A percentile compares a stretch with the other conserved stretches of the same genome.
phyloP scores from a whole-genome alignment of 1,140 invertebrate genomes.

The Dendroctonus valens region DNA sequence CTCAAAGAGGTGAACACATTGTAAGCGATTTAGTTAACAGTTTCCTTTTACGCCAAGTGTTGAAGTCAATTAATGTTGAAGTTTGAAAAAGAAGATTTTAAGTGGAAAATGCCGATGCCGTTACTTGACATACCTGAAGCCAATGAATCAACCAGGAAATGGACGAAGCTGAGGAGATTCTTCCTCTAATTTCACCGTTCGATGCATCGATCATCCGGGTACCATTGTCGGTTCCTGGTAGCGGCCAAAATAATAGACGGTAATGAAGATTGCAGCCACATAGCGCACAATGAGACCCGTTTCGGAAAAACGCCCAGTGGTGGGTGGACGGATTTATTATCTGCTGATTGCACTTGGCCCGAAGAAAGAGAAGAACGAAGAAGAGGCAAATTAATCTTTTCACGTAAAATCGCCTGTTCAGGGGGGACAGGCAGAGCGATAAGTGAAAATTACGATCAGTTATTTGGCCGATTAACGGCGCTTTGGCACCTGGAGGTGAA shows the following conservation, averaged over 20 bases:
- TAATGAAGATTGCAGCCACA: constrained; percentile 26
- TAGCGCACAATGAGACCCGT: constrained; percentile 1
- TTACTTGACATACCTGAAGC: too few relatives aligned
- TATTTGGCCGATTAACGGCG: constrained; percentile 27
- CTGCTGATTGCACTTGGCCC: constrained; percentile 31
- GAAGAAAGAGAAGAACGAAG: not conserved
- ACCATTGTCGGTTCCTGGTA: constrained; percentile 19
- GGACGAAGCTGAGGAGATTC: too few relatives aligned
- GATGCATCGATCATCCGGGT: too few relatives aligned
- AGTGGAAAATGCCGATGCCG: too few relatives aligned
- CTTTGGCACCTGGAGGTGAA: too few relatives aligned
- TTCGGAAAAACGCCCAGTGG: not conserved
- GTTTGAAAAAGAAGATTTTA: too few relatives aligned
- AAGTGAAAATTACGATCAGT: not conserved
- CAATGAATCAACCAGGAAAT: too few relatives aligned
- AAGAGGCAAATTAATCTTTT: constrained; percentile 32
- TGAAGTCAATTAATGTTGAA: too few relatives aligned
- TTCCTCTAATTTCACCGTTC: too few relatives aligned
- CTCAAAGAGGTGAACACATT: too few relatives aligned
- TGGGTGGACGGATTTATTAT: constrained; percentile 35
- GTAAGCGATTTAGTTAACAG: too few relatives aligned
- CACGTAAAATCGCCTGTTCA: constrained; percentile 26
- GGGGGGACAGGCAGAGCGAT: constrained; percentile 31
- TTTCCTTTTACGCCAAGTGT: too few relatives aligned
- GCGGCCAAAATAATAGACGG: constrained; percentile 24